Evolutionary conservation across 2,888 invertebrate species (phyloP).

Genomic region (Omphaloscelis lunosa): DNA sequence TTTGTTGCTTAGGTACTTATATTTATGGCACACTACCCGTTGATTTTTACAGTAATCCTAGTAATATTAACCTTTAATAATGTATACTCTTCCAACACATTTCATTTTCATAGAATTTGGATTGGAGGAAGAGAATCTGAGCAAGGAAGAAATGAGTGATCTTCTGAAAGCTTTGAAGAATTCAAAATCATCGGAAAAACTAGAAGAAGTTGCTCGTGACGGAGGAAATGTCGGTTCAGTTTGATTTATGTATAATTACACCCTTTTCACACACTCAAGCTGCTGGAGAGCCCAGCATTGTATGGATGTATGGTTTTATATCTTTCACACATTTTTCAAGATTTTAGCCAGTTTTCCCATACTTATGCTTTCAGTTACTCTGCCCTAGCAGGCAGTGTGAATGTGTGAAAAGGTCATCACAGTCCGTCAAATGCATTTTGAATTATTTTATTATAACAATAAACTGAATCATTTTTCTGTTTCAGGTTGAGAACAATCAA

Average conservation of each 20-base stretch:
- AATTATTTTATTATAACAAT: background rate
- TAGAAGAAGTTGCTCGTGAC: slow-evolving; percentile 76
- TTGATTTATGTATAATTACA: slow-evolving; percentile 9
- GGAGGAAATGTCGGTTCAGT: slow-evolving; percentile 42
- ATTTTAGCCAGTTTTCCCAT: background rate
- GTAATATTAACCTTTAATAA: background rate
- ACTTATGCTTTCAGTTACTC: background rate
- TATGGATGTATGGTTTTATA: background rate
- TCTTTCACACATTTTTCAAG: background rate
- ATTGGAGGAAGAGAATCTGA: slow-evolving; percentile 85
- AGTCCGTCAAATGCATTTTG: background rate
- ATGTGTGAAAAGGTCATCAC: background rate
- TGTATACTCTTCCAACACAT: background rate
- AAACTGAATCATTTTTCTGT: slow-evolving; percentile 2
- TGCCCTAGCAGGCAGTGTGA: background rate
- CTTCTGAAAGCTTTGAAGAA: slow-evolving; percentile 85
- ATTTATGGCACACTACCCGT: background rate
- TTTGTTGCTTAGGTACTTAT: background rate
- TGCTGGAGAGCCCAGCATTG: background rate
- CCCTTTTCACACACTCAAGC: background rate
- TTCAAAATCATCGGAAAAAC: slow-evolving; percentile 83
- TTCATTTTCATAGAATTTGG: slow-evolving; percentile 82
- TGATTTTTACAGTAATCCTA: background rate
- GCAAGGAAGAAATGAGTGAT: slow-evolving; percentile 87
- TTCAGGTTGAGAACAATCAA: slow-evolving; percentile 72